Base-by-base conservation (phyloP, 1,140 invertebrate genomes). In the Neuroterus valhalla region DNA sequence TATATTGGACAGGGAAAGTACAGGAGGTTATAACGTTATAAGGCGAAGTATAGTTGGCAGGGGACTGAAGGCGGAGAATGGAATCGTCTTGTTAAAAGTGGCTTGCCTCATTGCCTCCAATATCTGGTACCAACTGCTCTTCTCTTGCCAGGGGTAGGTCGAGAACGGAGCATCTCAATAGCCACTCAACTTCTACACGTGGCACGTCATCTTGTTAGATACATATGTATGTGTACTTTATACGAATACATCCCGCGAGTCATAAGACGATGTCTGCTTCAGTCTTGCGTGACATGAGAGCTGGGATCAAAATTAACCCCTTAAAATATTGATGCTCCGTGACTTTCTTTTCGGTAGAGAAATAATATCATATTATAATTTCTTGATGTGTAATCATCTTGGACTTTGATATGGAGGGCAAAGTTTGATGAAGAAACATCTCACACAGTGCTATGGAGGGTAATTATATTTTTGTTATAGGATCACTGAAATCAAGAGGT, bases 1-100 rank as follows among this genome's bases (percentile, higher is more conserved):
- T 62, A 62, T 26, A 62, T 31, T 62, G 52, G 26, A 62, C 14
- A 26, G 6, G 26, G 26, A 62, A 55, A 26, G 52, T 62, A 62
- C 17, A 48, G 46, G 46, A 48, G 46, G 17, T 19, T 48, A 48
- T 62, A 62, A 62, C 21, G 17, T 19, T 48, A 48, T 62, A 62
- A 62, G 52, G 21, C 52, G 15, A 62, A 62, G 21, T 62, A 62
- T 62, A 23, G 52, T 62, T 62, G 15, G 52, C 42, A 55, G 70
- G 52, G 74, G 66, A 43, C 68, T 21, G 66, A 52, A 43, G 44
- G 44, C n/a, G 45, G 70, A 68, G 66, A 78, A 70, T 68, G 26
- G 79, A 79, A 79, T 84, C 78, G 83, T 81, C 84, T 85, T 84
- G 84, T 84, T 85, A 85, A 85, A 85, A 85, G 81, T 84, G 79